These are phyloP conservation scores for Pocota personata DNA, from an alignment of 2,888 invertebrate genomes.

Conservation along the genomic window DNA sequence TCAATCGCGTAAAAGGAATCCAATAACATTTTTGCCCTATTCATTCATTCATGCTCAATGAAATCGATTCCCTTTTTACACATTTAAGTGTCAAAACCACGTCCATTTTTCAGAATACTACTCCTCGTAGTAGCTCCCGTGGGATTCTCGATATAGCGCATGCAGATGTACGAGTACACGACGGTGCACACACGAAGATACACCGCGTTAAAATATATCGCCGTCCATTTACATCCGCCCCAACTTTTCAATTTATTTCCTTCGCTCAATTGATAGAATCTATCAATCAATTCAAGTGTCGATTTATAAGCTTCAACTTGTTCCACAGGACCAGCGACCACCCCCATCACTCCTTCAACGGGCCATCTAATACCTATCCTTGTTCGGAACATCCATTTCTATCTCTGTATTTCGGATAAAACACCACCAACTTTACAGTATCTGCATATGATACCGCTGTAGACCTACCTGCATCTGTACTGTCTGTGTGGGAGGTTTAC, in stretches of 20 bases:
- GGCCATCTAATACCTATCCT: conserved; percentile 24
- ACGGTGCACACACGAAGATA: conserved; percentile 3
- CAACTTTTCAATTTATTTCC: conserved; percentile 71
- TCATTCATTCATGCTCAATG: conserved; percentile 45
- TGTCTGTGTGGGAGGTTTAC: background rate
- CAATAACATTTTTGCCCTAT: conserved; percentile 50
- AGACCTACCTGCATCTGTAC: background rate
- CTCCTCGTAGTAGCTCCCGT: background rate
- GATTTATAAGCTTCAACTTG: conserved; percentile 69
- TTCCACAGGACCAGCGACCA: conserved; percentile 27
- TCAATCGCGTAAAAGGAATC: conserved; percentile 56
- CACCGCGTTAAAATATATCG: conserved; percentile 48
- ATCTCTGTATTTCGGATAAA: conserved; percentile 25
- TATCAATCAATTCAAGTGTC: conserved; percentile 73
- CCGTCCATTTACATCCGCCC: conserved; percentile 66
- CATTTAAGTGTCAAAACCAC: conserved; percentile 72
- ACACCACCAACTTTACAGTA: background rate
- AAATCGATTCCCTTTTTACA: conserved; percentile 63
- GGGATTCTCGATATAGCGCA: conserved; percentile 47
- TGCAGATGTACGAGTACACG: conserved; percentile 61
- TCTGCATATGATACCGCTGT: too few relatives aligned
- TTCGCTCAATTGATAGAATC: conserved; percentile 72
- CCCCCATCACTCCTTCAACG: background rate
- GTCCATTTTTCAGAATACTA: conserved; percentile 61
- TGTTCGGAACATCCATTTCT: background rate